Evolutionary conservation across 1,140 invertebrate species (phyloP).

Genomic region (Drosophila nebulosa): DNA sequence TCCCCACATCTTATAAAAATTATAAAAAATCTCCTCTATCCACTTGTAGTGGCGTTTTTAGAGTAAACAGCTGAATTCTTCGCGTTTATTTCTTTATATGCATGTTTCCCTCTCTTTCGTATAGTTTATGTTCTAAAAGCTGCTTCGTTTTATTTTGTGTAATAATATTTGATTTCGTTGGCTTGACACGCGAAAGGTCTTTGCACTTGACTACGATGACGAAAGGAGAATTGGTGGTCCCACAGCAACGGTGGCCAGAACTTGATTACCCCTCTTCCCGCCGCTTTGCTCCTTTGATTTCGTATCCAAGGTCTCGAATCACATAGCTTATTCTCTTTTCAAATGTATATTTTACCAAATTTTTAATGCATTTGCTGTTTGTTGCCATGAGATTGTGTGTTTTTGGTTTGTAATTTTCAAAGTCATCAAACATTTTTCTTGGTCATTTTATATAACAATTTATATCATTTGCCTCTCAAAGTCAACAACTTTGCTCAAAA

Average conservation of each 20-base stretch:
- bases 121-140: conserved; percentile 18
- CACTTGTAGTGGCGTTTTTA: too few relatives aligned
- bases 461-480: conserved; percentile 52
- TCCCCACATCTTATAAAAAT: too few relatives aligned
- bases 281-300: background rate
- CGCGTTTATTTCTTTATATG: background rate
- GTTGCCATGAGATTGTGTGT: conserved; percentile 17
- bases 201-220: conserved; percentile 60
- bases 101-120: background rate
- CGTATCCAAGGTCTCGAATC: background rate
- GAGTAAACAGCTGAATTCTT: background rate
- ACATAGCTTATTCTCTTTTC: conserved; percentile 15
- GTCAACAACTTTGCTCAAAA: conserved; percentile 68
- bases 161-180: conserved; percentile 48
- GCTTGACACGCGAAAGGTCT: conserved; percentile 68
- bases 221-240: conserved; percentile 35
- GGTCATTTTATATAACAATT: conserved; percentile 2
- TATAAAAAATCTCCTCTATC: too few relatives aligned
- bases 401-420: conserved; percentile 8
- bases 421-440: conserved; percentile 14
- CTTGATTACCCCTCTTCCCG: conserved; percentile 14
- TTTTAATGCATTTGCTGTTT: conserved; percentile 27
- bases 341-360: conserved; percentile 36
- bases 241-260: conserved; percentile 14
- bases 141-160: conserved; percentile 27